Percentiles rank a stretch among this genome's conserved stretches.
Evolutionary conservation across 2,888 invertebrate genomes (phyloP).

Genomic region (Gibbula magus): DNA sequence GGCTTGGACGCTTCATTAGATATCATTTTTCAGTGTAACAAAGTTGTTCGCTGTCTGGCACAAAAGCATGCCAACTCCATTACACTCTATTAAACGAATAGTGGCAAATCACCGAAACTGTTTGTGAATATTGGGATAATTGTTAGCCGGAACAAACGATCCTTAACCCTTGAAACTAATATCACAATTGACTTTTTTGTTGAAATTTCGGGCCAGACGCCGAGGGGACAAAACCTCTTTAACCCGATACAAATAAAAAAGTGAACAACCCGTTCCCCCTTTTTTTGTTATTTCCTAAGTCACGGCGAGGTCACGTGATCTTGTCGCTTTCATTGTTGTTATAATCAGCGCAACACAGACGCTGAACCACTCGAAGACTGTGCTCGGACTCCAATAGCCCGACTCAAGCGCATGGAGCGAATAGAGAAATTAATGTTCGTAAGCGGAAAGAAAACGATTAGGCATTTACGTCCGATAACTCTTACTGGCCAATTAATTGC

Average conservation of each 20-base stretch:
- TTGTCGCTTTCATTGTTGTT: background rate
- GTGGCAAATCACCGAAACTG: too few species aligned
- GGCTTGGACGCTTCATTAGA: too few species aligned
- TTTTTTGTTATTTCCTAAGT: background rate
- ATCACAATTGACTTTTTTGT: too few species aligned
- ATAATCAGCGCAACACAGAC: constrained; percentile 15
- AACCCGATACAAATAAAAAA: background rate
- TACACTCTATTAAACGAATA: too few species aligned
- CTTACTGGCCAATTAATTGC: constrained; percentile 21
- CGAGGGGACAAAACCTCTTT: background rate
- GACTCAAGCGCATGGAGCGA: constrained; percentile 16
- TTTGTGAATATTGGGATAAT: too few species aligned
- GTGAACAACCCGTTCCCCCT: background rate
- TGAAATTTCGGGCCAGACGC: too few species aligned
- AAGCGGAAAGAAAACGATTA: constrained; percentile 25
- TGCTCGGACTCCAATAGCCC: constrained; percentile 5
- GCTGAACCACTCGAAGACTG: background rate
- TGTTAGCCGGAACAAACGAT: too few species aligned
- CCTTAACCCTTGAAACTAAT: too few species aligned
- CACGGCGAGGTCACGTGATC: background rate
- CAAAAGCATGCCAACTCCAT: too few species aligned
- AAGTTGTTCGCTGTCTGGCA: too few species aligned
- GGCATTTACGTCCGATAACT: constrained; percentile 24
- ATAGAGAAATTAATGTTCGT: constrained; percentile 22
- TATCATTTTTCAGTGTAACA: too few species aligned